Percentiles rank a stretch among this genome's conserved stretches.
Evolutionary conservation across 1,140 invertebrate species (phyloP).

Genomic region (Pentalonia nigronervosa): DNA sequence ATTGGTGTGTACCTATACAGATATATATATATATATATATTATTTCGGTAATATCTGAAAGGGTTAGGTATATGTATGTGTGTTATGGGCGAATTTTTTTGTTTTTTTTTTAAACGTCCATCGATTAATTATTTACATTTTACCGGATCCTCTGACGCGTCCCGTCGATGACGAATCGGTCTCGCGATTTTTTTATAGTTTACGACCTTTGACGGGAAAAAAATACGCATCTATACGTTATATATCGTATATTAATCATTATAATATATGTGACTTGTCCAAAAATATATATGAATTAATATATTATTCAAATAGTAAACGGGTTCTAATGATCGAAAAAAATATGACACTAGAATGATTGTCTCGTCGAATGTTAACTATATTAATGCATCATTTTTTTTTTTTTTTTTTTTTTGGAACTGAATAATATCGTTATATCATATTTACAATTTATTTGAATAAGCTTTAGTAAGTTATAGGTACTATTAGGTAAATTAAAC

Average conservation of each 20-base stretch:
- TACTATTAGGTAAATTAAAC: neutral
- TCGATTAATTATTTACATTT: conserved; percentile 43
- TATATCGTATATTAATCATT: neutral
- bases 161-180: conserved; percentile 12
- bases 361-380: neutral
- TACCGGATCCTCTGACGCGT: neutral
- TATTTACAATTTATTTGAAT: neutral
- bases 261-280: neutral
- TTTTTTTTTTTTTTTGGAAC: neutral
- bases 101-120: neutral
- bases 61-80: neutral
- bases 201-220: neutral
- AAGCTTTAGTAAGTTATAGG: neutral
- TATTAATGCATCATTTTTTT: conserved; percentile 1
- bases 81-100: neutral
- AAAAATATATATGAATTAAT: neutral
- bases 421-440: neutral
- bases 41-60: neutral
- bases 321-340: neutral
- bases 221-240: neutral
- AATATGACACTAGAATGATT: neutral
- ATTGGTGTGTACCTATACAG: neutral
- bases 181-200: neutral
- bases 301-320: conserved; percentile 1
- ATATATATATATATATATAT: too few species aligned